Base-by-base conservation (phyloP, 1,140 invertebrate genomes). In the Megalopta genalis region DNA sequence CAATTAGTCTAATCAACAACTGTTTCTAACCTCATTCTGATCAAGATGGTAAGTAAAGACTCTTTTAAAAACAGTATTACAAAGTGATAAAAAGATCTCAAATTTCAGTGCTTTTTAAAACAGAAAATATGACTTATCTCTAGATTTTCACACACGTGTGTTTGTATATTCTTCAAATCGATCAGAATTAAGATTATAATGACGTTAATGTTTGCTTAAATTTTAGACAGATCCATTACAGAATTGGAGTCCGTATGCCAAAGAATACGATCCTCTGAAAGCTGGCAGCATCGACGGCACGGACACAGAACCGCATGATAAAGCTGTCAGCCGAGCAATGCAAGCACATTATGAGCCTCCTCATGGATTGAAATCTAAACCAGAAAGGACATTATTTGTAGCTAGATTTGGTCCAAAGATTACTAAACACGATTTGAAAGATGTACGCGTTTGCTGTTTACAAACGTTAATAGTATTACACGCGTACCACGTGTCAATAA, bases 231-330 rank as follows among this genome's bases (percentile, higher is more conserved):
- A 83, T 21, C 2, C 21, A 14, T 52, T 88, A 42, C 89, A 93
- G 54, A 90, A 89, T 69, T 95, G 94, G 94, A 93, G 89, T 52
- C 93, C 93, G 23, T 94, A 91, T 87, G 93, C 94, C 10, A 93
- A 92, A 83, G 90, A 93, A 57, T 96, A 96, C 81, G 94, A 96
- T 89, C 95, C 95, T 16, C 91, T 96, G 57, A 95, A 95, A 93
- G 95, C 95, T 82, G 97, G 96, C 12, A 97, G 96, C 85, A 97
- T 97, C 32, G 97, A 98, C 94, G 95, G 97, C 2, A 98, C 97
- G 25, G 97, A 98, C 90, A 95, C 93, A 8, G 94, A 95, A 70
- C 96, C 97, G 16, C 97, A 98, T 88, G 97, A 98, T 88, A 95
- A 94, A 88, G 97, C 94, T 46, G 94, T 98, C 60, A 89, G 95